These are phyloP conservation scores for Dasyprocta punctata DNA, from an alignment of 2,113 vertebrate species.

Conservation along the genomic window DNA sequence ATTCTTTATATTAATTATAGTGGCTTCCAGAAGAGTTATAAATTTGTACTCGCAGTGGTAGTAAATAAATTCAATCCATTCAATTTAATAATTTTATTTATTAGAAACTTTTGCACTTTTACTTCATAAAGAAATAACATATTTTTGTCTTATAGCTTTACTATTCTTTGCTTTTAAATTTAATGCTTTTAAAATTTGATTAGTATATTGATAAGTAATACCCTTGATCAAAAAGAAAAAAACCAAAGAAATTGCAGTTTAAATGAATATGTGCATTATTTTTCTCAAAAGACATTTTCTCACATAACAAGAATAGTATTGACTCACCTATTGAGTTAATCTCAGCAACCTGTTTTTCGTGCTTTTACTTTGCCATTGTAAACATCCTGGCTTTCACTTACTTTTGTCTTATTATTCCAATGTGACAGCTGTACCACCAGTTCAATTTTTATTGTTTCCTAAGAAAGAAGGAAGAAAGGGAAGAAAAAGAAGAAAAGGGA, in stretches of 20 bases:
- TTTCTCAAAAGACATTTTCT: background rate
- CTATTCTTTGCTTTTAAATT: constrained; percentile 12
- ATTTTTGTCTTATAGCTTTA: background rate
- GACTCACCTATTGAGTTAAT: background rate
- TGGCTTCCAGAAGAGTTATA: background rate
- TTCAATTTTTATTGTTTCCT: background rate
- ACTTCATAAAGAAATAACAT: background rate
- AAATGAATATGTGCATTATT: background rate
- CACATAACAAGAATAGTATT: background rate
- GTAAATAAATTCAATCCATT: background rate
- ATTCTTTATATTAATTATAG: background rate
- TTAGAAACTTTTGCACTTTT: background rate
- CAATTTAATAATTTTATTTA: background rate
- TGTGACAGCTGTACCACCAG: background rate
- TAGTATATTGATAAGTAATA: background rate
- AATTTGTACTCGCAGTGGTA: background rate
- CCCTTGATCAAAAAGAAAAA: background rate
- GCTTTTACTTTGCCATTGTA: background rate
- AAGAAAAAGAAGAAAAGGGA: background rate
- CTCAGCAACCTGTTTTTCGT: background rate
- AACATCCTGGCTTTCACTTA: background rate
- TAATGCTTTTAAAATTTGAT: background rate
- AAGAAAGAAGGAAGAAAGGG: background rate
- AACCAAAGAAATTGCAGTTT: background rate
- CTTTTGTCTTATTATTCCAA: background rate